phyloP scores from a whole-genome alignment of 2,797 vertebrate species.

The Halcyon badia region DNA sequence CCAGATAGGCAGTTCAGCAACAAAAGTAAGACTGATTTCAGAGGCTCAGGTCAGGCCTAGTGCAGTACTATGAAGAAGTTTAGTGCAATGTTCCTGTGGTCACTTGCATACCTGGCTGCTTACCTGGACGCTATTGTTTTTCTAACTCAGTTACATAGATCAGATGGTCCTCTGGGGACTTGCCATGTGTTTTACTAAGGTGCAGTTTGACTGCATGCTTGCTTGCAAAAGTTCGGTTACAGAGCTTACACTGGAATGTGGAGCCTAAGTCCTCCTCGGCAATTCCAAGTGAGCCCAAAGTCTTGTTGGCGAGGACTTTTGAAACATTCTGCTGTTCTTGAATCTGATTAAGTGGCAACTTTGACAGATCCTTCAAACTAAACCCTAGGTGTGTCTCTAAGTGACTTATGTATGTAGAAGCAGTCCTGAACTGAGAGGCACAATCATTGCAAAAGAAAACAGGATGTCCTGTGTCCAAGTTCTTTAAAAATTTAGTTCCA shows the following conservation, averaged over 20 bases:
- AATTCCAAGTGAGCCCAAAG: conserved; percentile 88
- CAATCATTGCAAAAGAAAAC: conserved; percentile 99
- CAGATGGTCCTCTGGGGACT: conserved; percentile 98
- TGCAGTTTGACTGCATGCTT: conserved; percentile 99
- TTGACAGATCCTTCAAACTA: conserved; percentile 96
- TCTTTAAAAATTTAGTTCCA: conserved; percentile 98
- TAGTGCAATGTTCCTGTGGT: conserved; percentile 90
- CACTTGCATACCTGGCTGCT: conserved; percentile 85
- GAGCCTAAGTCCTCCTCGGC: conserved; percentile 92
- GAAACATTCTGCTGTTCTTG: conserved; percentile 93
- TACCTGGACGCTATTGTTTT: conserved; percentile 89
- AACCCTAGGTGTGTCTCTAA: conserved; percentile 98
- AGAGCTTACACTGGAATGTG: conserved; percentile 97
- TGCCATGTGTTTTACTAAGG: conserved; percentile 99
- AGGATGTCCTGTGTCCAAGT: conserved; percentile 96
- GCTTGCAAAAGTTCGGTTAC: conserved; percentile 98
- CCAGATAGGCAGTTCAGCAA: conserved; percentile 92
- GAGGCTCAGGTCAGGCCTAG: conserved; percentile 98
- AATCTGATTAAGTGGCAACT: conserved; percentile 93
- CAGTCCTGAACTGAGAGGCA: conserved; percentile 99
- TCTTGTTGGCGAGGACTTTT: conserved; percentile 91
- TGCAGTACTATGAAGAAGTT: conserved; percentile 90
- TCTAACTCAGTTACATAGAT: conserved; percentile 97
- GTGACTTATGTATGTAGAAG: conserved; percentile 94
- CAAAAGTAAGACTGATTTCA: conserved; percentile 89